phyloP scores from a whole-genome alignment of 2,113 vertebrate species.

The Triplophysa tibetana region DNA sequence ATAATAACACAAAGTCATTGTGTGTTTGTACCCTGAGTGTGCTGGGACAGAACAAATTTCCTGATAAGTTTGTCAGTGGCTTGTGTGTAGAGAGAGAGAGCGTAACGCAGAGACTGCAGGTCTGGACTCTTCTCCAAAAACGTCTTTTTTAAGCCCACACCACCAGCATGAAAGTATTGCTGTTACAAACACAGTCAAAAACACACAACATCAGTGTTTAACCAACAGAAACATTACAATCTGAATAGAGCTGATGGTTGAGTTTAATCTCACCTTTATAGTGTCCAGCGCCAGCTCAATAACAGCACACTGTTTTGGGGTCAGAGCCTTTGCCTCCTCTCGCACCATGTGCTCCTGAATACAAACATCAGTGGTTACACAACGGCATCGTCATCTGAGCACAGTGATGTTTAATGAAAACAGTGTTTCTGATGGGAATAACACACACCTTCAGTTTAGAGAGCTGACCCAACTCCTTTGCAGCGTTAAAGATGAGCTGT shows the following conservation, averaged over 20 bases:
- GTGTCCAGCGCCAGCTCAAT: conserved; percentile 95
- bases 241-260: background rate
- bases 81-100: conserved; percentile 95
- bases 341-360: conserved; percentile 94
- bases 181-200: conserved; percentile 59
- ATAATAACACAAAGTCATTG: background rate
- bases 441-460: conserved; percentile 89
- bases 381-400: background rate
- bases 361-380: background rate
- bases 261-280: conserved; percentile 84
- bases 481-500: conserved; percentile 96
- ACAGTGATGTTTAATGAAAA: background rate
- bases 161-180: conserved; percentile 98
- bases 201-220: background rate
- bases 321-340: conserved; percentile 93
- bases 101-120: conserved; percentile 92
- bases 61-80: conserved; percentile 97
- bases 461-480: conserved; percentile 95
- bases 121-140: conserved; percentile 97
- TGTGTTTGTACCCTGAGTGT: conserved; percentile 79
- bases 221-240: background rate
- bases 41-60: conserved; percentile 93
- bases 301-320: conserved; percentile 92
- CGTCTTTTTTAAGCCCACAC: conserved; percentile 93
- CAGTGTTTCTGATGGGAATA: background rate